phyloP scores from a whole-genome alignment of 2,888 invertebrate genomes.

The Pegoplata infirma region DNA sequence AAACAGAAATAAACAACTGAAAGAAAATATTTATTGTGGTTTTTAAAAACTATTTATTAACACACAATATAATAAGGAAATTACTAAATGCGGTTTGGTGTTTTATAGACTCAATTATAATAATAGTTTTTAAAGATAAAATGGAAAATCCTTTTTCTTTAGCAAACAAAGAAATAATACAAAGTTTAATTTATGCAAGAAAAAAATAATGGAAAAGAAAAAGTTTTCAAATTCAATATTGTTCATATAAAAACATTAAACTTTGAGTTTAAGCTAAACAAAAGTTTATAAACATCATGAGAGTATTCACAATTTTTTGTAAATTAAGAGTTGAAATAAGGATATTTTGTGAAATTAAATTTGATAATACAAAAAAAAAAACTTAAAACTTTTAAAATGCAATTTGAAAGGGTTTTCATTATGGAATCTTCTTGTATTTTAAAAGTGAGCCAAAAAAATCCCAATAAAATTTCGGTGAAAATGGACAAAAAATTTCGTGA shows the following conservation, averaged over 20 bases:
- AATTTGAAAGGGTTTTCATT: too few species aligned
- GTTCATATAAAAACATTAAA: slow-evolving; percentile 39
- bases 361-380: too few species aligned
- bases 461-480: too few species aligned
- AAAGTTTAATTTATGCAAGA: not conserved
- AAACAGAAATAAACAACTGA: slow-evolving; percentile 2
- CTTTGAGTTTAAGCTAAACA: slow-evolving; percentile 8
- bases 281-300: too few species aligned
- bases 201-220: not conserved
- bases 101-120: not conserved
- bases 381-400: too few species aligned
- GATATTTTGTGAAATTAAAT: too few species aligned
- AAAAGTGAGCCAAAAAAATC: too few species aligned
- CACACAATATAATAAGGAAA: not conserved
- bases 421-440: too few species aligned
- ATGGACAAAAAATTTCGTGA: too few species aligned
- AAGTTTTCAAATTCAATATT: slow-evolving; percentile 17
- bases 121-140: not conserved
- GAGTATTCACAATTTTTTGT: too few species aligned
- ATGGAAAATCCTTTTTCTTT: not conserved
- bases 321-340: too few species aligned
- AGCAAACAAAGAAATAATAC: not conserved
- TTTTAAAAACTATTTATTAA: slow-evolving; percentile 6
- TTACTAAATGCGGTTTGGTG: not conserved
- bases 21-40: slow-evolving; percentile 28